Percentiles rank a stretch among this genome's conserved stretches.
Evolutionary conservation across 2,113 vertebrate species (phyloP).

Genomic region (Engystomops pustulosus): DNA sequence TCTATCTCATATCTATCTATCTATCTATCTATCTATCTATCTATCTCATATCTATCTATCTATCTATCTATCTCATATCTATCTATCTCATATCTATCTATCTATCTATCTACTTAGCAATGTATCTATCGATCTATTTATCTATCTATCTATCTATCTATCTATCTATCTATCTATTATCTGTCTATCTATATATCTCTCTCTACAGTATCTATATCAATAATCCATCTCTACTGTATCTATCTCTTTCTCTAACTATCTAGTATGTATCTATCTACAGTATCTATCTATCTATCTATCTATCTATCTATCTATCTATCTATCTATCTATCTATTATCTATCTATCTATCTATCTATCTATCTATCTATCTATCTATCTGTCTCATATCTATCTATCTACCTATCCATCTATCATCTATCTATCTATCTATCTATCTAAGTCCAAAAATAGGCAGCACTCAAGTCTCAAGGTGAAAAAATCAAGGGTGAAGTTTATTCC

Average conservation of each 20-base stretch:
- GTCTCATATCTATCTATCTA: too few species aligned
- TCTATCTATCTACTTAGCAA: background rate
- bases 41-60: background rate
- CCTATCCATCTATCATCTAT: too few species aligned
- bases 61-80: background rate
- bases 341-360: background rate
- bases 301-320: constrained; percentile 1
- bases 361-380: too few species aligned
- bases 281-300: background rate
- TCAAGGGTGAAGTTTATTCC: too few species aligned
- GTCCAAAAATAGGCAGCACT: too few species aligned
- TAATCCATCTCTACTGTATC: background rate
- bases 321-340: background rate
- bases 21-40: background rate
- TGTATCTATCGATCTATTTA: background rate
- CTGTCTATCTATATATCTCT: background rate
- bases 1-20: background rate
- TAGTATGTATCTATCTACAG: background rate
- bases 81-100: background rate
- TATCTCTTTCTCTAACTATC: background rate
- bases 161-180: background rate
- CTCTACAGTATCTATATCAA: background rate
- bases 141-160: constrained; percentile 5
- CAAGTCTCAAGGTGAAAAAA: too few species aligned
- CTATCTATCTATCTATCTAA: too few species aligned